Evolutionary conservation across 2,797 vertebrate genomes (phyloP).

Genomic region (Rhinatrema bivittatum): DNA sequence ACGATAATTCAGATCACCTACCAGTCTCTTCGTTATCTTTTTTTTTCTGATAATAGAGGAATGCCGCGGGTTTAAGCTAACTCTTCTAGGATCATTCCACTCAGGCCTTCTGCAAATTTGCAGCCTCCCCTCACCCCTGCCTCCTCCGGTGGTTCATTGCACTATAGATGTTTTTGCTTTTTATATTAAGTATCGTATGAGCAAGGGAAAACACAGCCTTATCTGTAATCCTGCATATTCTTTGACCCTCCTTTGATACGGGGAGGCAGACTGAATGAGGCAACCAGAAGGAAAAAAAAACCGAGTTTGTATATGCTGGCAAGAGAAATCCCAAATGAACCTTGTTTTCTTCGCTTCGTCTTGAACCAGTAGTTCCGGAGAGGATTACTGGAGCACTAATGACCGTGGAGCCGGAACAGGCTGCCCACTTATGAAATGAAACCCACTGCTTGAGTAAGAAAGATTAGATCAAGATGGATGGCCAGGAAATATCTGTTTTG

Average conservation of each 20-base stretch:
- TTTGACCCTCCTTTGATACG: slow-evolving; percentile 3
- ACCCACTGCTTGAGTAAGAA: slow-evolving; percentile 10
- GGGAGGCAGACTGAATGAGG: slow-evolving; percentile 9
- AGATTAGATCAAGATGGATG: slow-evolving; percentile 1
- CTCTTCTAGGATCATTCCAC: neutral
- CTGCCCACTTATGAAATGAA: slow-evolving; percentile 12
- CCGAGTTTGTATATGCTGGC: slow-evolving; percentile 19
- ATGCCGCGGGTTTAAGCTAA: neutral
- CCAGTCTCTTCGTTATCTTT: neutral
- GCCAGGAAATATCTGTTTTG: slow-evolving; percentile 14
- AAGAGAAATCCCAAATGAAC: slow-evolving; percentile 20
- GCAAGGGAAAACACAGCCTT: slow-evolving; percentile 1
- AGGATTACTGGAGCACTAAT: slow-evolving; percentile 35
- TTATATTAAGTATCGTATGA: slow-evolving; percentile 1
- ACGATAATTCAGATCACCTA: slow-evolving; percentile 7
- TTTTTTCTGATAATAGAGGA: neutral
- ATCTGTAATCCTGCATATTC: slow-evolving; percentile 2
- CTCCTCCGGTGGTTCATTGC: neutral
- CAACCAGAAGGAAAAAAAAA: slow-evolving; percentile 13
- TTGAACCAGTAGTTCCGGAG: slow-evolving; percentile 27
- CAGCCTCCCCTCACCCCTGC: too few relatives aligned
- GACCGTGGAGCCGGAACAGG: slow-evolving; percentile 5
- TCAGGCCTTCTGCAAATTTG: neutral
- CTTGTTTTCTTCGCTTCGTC: slow-evolving; percentile 25
- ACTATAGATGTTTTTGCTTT: slow-evolving; percentile 2